These are phyloP conservation scores for Trichosurus vulpecula DNA, from an alignment of 2,797 vertebrate species.

Conservation along the genomic window DNA sequence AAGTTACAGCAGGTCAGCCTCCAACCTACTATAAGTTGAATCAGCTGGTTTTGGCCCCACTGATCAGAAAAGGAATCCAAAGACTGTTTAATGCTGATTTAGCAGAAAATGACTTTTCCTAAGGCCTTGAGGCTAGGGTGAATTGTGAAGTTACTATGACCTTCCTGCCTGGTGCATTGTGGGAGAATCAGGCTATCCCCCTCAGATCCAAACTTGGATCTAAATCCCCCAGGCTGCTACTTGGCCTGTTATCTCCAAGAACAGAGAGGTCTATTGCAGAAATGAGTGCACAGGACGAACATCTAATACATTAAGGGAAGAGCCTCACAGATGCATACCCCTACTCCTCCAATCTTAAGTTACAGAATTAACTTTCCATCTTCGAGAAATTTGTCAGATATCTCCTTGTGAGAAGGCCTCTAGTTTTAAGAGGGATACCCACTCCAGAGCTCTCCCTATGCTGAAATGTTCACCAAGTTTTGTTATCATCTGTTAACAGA, in stretches of 20 bases:
- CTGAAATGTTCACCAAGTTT: not conserved
- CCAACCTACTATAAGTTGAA: not conserved
- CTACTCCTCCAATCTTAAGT: not conserved
- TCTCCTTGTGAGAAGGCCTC: not conserved
- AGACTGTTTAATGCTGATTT: not conserved
- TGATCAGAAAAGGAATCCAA: not conserved
- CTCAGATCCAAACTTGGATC: slow-evolving; percentile 28
- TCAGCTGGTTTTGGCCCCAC: not conserved
- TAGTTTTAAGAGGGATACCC: not conserved
- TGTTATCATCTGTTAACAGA: slow-evolving; percentile 25
- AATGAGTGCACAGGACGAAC: slow-evolving; percentile 48
- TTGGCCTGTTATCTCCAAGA: slow-evolving; percentile 47
- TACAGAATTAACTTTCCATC: not conserved
- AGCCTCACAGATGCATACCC: not conserved
- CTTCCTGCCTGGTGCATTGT: not conserved
- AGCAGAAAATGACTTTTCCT: not conserved
- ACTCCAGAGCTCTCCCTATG: not conserved
- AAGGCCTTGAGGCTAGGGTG: not conserved
- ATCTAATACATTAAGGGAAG: not conserved
- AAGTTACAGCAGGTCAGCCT: not conserved
- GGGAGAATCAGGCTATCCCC: not conserved
- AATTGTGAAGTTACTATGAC: not conserved
- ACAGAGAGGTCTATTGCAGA: slow-evolving; percentile 62
- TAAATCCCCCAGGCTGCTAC: slow-evolving; percentile 3
- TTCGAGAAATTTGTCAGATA: not conserved